Evolutionary conservation across 2,888 invertebrate genomes (phyloP), one percentile per base, ranked within the genome.

Genomic region (Calephelis perditalis): DNA sequence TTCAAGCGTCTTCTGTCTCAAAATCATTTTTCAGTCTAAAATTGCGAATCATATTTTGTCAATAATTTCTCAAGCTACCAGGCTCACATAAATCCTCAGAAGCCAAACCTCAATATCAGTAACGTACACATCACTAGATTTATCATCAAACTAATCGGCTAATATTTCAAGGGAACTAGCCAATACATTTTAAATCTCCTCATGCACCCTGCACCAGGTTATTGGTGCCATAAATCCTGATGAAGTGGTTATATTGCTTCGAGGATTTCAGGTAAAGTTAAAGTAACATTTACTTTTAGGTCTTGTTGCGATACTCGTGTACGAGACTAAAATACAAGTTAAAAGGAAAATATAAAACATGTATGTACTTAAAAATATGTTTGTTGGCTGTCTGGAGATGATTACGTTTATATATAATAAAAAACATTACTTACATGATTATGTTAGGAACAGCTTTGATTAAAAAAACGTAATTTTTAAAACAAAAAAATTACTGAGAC

Each of bases 151-250:
- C 56, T 62, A 62, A 64, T 64, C 62, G 58, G 26, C 56, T 60
- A 62, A 62, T 64, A 64, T 59, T 63, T 63, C 59, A 62, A 63
- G 65, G 70, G 70, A 70, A 56, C 37, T 37, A 36, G 36, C 36
- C 55, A 56, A 56, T 56, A 56, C 56, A 56, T 56, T 56, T 56
- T 56, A 56, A 40, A 56, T 43, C 56, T 40, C 9, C 56, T 56
- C 56, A 56, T 56, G 56, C 56, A 52, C 52, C 52, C 35, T 52
- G 36, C 52, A 52, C 52, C 52, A 52, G 35, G 52, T 52, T 52
- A 52, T 52, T 52, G 52, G 52, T 52, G 52, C 52, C 52, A 52
- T 52, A 52, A 52, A 52, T 52, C 52, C 15, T 52, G 52, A 52
- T 52, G 52, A 52, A 52, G 52, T 52, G 52, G 52, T 52, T 52